Evolutionary conservation across 1,140 invertebrate genomes (phyloP), one percentile per base, ranked within the genome.

Genomic region (Macrotrachela quadricornifera): DNA sequence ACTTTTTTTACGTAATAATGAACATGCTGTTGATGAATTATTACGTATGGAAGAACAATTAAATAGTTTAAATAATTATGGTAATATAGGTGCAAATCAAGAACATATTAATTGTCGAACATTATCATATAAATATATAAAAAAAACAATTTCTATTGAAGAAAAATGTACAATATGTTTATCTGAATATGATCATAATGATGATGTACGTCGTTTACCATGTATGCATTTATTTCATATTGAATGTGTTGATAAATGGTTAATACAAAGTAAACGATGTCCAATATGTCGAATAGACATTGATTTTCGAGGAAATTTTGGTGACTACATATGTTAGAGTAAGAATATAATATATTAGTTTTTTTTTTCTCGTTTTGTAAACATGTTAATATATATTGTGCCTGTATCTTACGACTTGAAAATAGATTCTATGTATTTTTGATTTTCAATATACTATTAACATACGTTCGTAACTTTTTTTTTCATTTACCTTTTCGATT

Each of bases 181-280:
- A 42, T 30, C 15, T 43, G 51, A 53, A 30, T 53, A 38, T 53
- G 15, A 53, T 15, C 6, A 38, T 11, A 36, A 47, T 15, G 51
- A 53, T 46, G 37, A 39, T 47, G 51, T 53, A 13, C 21, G 84
- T 61, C 78, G 83, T 47, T 74, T 91, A 56, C 84, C 84, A 1
- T 91, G 85, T 67, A 85, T 87, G 81, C 86, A 91, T 74, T 75
- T 90, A 56, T 92, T 90, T 70, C 86, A 92, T 68, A 83, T 83
- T 62, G 82, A 85, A 62, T 92, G 86, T 66, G 85, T 91, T 43
- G 86, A 91, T 68, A 83, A 85, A 67, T 92, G 87, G 87, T 75
- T 92, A 38, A 77, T 79, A 55, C 84, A 82, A 49, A 91, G 90
- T 68, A 91, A 88, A 65, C 81, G 84, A 59, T 92, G 87, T 73